Evolutionary conservation across 2,113 vertebrate species (phyloP), one percentile per base, ranked within the genome.

Genomic region (Bagarius yarrelli): DNA sequence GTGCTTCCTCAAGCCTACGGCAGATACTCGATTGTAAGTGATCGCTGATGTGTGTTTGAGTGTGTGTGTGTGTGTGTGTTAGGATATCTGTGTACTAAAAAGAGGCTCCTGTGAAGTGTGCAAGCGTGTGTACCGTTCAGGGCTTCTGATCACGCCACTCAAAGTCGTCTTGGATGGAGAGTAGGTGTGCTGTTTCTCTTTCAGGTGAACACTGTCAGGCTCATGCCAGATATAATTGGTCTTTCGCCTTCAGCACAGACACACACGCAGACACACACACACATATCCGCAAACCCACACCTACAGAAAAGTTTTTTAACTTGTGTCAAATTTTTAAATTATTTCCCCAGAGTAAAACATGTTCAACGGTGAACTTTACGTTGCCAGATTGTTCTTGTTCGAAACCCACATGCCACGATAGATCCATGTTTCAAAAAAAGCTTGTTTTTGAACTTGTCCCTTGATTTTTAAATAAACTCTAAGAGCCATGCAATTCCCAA

Each of bases 211-310:
- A 69, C 80, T 81, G 80, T 76, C 72, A 69, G 80, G 53, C 61
- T 81, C 36, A 81, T 74, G 53, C 80, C 80, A 76, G 53, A 81
- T 81, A 81, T 81, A 81, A 81, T 76, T 76, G 72, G 80, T 36
- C 72, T 76, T 81, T 81, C 36, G 25, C 72, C 52, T 53, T 81
- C 72, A 67, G 80, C 66, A 5, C 34, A 57, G 52, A 76, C 72
- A 75, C 61, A 66, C 67, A 60, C 69, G 32, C 14, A 60, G 25
- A 50, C 55, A 66, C 63, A 71, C 44, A 72, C 15, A 55, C 25
- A 47, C 18, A 56, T 16, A 47, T n/a, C 5, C 36, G 40, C 40
- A 36, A 44, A 40, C 44, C 19, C 34, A 71, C 47, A 72, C 14
- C 32, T 19, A 47, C 11, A 56, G 9, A 44, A 50, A 66, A 61